These are phyloP conservation scores for Boleophthalmus pectinirostris DNA, from an alignment of 2,113 vertebrate genomes.

Conservation along the genomic window DNA sequence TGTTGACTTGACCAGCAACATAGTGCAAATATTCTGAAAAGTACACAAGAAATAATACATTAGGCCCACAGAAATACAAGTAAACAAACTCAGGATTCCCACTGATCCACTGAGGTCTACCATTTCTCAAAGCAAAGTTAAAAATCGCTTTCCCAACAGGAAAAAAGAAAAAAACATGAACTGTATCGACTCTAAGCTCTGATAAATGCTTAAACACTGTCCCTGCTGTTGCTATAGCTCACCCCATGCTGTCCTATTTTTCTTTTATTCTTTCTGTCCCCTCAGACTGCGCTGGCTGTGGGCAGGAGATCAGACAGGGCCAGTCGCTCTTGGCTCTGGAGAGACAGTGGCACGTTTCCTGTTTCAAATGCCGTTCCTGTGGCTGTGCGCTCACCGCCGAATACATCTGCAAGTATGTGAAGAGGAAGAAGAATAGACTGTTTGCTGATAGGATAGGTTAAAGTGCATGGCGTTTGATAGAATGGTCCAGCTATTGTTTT, in stretches of 20 bases:
- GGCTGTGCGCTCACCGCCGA: conserved; percentile 90
- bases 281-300: conserved; percentile 92
- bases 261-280: background rate
- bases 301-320: conserved; percentile 94
- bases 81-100: background rate
- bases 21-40: too few relatives aligned
- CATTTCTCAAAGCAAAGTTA: background rate
- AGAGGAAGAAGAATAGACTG: background rate
- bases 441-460: background rate
- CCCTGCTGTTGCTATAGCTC: conserved; percentile 13
- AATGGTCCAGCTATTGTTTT: background rate
- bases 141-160: conserved; percentile 3
- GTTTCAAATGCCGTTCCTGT: conserved; percentile 94
- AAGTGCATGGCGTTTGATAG: background rate
- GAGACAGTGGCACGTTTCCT: conserved; percentile 97
- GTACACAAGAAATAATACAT: background rate
- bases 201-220: conserved; percentile 12
- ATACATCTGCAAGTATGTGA: conserved; percentile 97
- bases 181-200: conserved; percentile 18
- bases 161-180: conserved; percentile 12
- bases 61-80: background rate
- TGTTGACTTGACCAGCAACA: background rate
- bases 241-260: background rate
- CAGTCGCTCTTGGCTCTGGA: conserved; percentile 95
- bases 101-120: background rate